Conservation (phyloP, 64 coral and sea anemone genomes). For the Anthopleura sola region DNA sequence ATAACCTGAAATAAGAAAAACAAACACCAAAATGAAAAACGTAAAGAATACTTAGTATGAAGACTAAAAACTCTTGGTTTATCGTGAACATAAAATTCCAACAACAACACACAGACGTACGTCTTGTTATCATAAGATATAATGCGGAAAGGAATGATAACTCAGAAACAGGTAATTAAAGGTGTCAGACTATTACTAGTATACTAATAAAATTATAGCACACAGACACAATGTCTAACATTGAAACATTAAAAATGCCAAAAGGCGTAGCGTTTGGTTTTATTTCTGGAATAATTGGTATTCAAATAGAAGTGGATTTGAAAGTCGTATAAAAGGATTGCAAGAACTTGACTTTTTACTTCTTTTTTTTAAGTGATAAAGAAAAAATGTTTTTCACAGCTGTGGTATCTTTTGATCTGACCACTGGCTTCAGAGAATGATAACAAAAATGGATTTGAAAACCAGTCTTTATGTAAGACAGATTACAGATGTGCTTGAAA, state of each 20-base stretch:
- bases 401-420: not conserved
- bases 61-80: not conserved
- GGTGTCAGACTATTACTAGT: not conserved
- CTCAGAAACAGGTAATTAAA: not conserved
- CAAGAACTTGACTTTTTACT: not conserved
- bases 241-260: not conserved
- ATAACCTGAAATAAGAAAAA: conserved; percentile 61
- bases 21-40: not conserved
- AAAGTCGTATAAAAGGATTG: not conserved
- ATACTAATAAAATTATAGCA: not conserved
- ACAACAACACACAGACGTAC: not conserved
- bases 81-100: not conserved
- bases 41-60: not conserved
- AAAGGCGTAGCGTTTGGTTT: not conserved
- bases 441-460: conserved; percentile 11
- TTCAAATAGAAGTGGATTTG: not conserved
- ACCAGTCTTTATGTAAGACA: conserved; percentile 11
- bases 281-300: not conserved
- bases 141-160: not conserved
- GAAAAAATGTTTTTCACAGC: not conserved
- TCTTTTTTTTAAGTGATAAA: not conserved
- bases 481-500: conserved; percentile 10
- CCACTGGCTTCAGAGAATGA: not conserved
- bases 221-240: not conserved
- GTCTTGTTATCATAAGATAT: not conserved